Percentiles rank a stretch among this genome's conserved stretches.
phyloP scores from a whole-genome alignment of 2,113 vertebrate species.

The Xyliphius kryptos region DNA sequence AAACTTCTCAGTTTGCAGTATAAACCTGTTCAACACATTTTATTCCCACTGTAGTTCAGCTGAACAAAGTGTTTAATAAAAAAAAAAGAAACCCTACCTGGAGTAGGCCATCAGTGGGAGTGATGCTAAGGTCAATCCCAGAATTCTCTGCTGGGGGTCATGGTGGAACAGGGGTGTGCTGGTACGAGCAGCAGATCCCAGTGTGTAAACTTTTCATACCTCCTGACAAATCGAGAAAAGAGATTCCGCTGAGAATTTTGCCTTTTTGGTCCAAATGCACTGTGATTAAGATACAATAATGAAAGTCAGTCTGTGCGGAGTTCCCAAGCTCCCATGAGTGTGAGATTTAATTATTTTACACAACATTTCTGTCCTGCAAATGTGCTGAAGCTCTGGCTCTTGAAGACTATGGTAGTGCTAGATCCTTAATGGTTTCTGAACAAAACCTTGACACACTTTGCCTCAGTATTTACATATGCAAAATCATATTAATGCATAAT shows the following conservation, averaged over 20 bases:
- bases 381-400: no score
- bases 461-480: no score
- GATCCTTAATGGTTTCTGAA: no score
- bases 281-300: conserved; percentile 40
- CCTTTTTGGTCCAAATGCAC: conserved; percentile 25
- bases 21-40: no score
- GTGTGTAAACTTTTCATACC: conserved; percentile 45
- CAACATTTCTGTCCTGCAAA: conserved; percentile 26
- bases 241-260: conserved; percentile 27
- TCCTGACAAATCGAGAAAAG: conserved; percentile 53
- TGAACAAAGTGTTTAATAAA: no score
- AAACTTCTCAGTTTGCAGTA: no score
- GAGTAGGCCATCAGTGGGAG: conserved; percentile 82
- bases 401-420: no score
- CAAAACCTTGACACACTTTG: no score
- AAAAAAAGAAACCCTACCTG: conserved; percentile 61
- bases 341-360: conserved; percentile 41
- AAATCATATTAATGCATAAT: no score
- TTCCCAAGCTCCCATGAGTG: conserved; percentile 25
- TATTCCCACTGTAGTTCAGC: no score
- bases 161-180: conserved; percentile 58
- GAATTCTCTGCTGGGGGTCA: conserved; percentile 68
- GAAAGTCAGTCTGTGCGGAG: conserved; percentile 23
- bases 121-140: conserved; percentile 68
- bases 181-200: conserved; percentile 57